Base-by-base conservation (phyloP, 1,140 invertebrate species). In the Drosophila orena region DNA sequence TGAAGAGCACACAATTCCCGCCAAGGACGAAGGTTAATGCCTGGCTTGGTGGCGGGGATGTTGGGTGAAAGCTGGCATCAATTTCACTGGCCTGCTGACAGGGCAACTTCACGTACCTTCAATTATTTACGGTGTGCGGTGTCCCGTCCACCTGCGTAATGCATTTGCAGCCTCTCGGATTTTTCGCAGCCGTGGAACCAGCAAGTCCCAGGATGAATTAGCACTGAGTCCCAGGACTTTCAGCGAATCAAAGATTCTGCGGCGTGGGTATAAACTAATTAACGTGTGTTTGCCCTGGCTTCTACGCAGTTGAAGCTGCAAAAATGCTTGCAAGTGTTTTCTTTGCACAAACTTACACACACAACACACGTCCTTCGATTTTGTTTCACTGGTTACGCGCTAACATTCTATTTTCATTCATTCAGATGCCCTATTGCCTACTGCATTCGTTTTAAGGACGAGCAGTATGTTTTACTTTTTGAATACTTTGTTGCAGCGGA, bases 81-180 rank as follows among this genome's bases (percentile, higher is more conserved):
- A 81, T 78, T 76, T 58, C 59, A 66, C 40, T 20, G 60, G 49
- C 42, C 57, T 69, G 78, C 72, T 68, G 81, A 90, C 78, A 79
- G 64, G 24, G 49, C 30, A 69, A 30, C 30, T 58, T 64, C 35
- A 59, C 73, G 47, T 91, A 91, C 88, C 88, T 91, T 81, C 54
- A 91, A 91, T 81, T 84, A 91, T 91, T 88, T 73, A 91, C 55
- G 68, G 73, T 30, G 30, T 30, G 79, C 64, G 70, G 69, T 62
- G 76, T 71, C 58, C 66, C 42, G 56, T 69, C 43, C 55, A 53
- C 72, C 58, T 56, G 61, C 52, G 72, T 54, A 75, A 68, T 70
- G 62, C 70, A 60, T 64, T 43, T 52, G 27, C 55, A 52, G 53
- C 20, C 66, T 61, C 27, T 12, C 17, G 37, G 15, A 53, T 49